Evolutionary conservation across 92 coral and sea anemone species (phyloP), one percentile per base, ranked within the genome.

Genomic region (Parazoanthus darwini): DNA sequence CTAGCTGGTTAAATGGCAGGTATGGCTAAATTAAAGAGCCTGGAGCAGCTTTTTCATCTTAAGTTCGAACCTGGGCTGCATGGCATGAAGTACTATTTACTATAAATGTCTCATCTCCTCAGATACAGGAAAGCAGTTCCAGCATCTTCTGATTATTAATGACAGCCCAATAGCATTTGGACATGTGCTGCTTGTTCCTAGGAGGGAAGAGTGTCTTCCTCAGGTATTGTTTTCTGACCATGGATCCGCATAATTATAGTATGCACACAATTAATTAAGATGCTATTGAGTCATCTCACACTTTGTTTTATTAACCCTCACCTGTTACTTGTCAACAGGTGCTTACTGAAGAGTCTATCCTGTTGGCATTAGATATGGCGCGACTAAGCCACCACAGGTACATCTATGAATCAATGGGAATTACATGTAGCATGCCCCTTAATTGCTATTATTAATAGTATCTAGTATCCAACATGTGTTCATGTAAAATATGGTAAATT

Each of bases 101-200:
- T 29, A 29, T 29, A 29, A 29, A 1, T 1, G 18, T 6, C 66
- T 14, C 20, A 14, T 58, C 23, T 14, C 9, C 66, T 58, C 66
- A 13, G 66, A 58, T 58, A 3, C 1, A 74, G 79, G 44, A 4
- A 8, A 35, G 54, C 59, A 90, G 63, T 3, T n/a, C 35, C 72
- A 39, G 9, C 86, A 92, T 74, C 56, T 85, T 36, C 82, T 92
- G 33, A 81, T 92, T 68, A 89, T 92, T 13, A 92, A 92, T 89
- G 94, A 85, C 44, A 89, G 94, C 46, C 94, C 94, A 22, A 90
- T 92, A 22, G 90, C 81, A 23, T 81, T 89, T 26, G 94, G 94
- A 18, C 94, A 92, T 89, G 92, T 92, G 10, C 78, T 92, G 74
- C 66, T 92, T 48, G 90, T 92, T 71, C 94, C 92, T 26, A 89